These are phyloP conservation scores for Melanotus villosus DNA, from an alignment of 2,888 invertebrate species.

Conservation along the genomic window DNA sequence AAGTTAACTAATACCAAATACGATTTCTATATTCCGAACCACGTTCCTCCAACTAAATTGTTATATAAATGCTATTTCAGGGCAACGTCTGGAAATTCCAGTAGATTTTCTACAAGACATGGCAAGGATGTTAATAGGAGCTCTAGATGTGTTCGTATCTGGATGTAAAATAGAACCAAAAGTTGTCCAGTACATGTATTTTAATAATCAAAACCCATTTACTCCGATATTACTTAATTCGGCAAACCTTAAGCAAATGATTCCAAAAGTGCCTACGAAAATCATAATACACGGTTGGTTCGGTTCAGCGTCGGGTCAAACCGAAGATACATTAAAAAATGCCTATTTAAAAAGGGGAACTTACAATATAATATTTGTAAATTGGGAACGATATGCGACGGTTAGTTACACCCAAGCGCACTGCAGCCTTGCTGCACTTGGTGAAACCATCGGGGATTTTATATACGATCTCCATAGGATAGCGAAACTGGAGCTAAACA, in stretches of 20 bases:
- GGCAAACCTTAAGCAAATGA: slow-evolving; percentile 18
- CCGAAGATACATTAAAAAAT: slow-evolving; percentile 17
- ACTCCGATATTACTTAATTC: slow-evolving; percentile 23
- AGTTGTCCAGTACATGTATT: slow-evolving; percentile 27
- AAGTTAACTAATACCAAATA: no score
- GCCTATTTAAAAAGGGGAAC: slow-evolving; percentile 37
- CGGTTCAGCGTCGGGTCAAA: slow-evolving; percentile 10
- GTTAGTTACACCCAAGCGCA: slow-evolving; percentile 36
- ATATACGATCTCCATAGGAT: slow-evolving; percentile 20
- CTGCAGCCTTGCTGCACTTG: slow-evolving; percentile 25
- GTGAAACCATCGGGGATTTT: slow-evolving; percentile 35
- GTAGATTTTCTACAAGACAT: slow-evolving; percentile 28
- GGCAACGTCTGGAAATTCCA: slow-evolving; percentile 26
- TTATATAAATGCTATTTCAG: no score
- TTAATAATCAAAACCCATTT: slow-evolving; percentile 18
- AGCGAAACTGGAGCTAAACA: slow-evolving; percentile 25
- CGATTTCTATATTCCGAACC: no score
- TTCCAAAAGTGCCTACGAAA: slow-evolving; percentile 21
- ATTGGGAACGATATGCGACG: slow-evolving; percentile 37
- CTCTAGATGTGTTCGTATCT: slow-evolving; percentile 32
- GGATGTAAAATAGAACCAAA: slow-evolving; percentile 28
- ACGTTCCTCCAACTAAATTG: no score
- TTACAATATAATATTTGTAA: slow-evolving; percentile 39
- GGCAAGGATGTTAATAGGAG: slow-evolving; percentile 19
- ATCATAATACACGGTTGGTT: slow-evolving; percentile 43